Conservation (phyloP, 2,888 invertebrate genomes). For the Palloptera scutellata region DNA sequence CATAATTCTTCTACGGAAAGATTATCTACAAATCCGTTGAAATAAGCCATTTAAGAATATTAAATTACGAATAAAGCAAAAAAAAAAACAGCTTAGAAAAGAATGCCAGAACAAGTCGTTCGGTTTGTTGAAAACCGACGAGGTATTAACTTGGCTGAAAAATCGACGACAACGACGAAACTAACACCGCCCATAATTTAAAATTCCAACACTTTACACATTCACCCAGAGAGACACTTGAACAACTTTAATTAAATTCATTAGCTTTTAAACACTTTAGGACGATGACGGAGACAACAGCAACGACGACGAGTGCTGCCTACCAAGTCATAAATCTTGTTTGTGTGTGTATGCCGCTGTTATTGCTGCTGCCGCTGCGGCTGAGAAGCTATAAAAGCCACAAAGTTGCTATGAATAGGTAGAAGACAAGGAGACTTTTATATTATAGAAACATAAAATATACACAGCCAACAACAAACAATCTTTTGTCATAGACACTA, state of each 20-base stretch:
- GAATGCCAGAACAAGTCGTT: too few relatives aligned
- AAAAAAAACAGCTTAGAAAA: too few relatives aligned
- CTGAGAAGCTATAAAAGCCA: too few relatives aligned
- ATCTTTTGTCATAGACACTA: not conserved
- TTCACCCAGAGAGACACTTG: too few relatives aligned
- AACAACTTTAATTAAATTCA: slow-evolving; percentile 36
- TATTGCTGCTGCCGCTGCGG: too few relatives aligned
- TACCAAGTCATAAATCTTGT: slow-evolving; percentile 27
- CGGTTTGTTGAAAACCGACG: too few relatives aligned
- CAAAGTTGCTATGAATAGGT: too few relatives aligned
- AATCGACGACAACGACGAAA: slow-evolving; percentile 19
- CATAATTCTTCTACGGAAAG: not conserved
- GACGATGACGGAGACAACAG: not conserved
- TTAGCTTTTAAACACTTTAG: slow-evolving; percentile 41
- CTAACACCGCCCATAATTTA: slow-evolving; percentile 13
- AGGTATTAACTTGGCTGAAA: slow-evolving; percentile 18
- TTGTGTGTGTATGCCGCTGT: not conserved
- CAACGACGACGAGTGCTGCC: slow-evolving; percentile 4
- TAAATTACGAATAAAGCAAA: not conserved
- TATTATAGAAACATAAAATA: too few relatives aligned
- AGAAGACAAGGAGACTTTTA: too few relatives aligned
- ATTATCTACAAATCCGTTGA: not conserved
- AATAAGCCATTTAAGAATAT: not conserved
- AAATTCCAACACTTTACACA: slow-evolving; percentile 4
- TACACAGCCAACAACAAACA: slow-evolving; percentile 1